Percentiles rank a stretch among this genome's conserved stretches.
Conservation (phyloP, 2,888 invertebrate genomes). For the Ochlodes sylvanus region DNA sequence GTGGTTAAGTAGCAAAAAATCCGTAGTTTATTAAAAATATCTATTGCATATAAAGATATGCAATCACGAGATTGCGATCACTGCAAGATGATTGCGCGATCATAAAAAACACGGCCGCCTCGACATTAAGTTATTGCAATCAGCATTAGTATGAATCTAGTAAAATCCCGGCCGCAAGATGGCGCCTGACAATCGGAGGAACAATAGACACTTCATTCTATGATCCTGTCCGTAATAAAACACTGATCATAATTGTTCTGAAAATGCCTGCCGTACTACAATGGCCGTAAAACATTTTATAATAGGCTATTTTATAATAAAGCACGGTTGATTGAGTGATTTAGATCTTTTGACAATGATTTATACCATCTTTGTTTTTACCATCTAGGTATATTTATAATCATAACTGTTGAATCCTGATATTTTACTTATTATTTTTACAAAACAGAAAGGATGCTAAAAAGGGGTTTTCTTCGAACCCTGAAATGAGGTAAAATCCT, state of each 20-base stretch:
- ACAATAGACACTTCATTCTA: conserved; percentile 70
- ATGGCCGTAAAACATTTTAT: background rate
- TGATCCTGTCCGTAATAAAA: conserved; percentile 24
- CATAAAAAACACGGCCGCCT: background rate
- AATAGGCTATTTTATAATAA: background rate
- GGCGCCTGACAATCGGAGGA: conserved; percentile 67
- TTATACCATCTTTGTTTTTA: no score
- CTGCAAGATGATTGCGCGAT: background rate
- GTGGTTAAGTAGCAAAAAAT: no score
- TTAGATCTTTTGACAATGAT: no score
- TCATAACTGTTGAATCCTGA: no score
- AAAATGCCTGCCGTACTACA: conserved; percentile 15
- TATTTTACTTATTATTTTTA: no score
- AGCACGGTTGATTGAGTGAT: no score
- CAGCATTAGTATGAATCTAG: conserved; percentile 43
- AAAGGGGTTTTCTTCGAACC: no score
- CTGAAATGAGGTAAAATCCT: no score
- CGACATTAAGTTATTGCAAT: conserved; percentile 15
- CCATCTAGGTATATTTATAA: no score
- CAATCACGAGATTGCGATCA: background rate
- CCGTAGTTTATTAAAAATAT: background rate
- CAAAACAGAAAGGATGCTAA: no score
- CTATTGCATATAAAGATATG: background rate
- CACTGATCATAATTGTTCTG: conserved; percentile 21
- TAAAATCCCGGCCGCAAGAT: conserved; percentile 45